These are phyloP conservation scores for Drosophila eohydei DNA, from an alignment of 2,888 invertebrate species.

Conservation along the genomic window DNA sequence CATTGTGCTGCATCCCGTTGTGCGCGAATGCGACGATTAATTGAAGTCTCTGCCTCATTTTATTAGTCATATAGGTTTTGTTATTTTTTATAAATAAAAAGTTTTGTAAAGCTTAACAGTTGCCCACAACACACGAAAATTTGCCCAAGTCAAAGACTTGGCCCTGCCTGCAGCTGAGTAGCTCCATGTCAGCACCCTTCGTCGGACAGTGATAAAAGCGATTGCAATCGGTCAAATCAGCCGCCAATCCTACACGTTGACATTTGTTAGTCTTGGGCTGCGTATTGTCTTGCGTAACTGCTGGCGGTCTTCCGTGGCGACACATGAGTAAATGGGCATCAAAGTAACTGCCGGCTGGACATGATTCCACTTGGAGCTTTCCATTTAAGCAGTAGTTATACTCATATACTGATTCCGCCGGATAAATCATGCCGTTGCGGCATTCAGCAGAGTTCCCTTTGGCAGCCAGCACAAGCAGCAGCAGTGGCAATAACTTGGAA, in stretches of 20 bases:
- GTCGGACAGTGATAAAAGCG: conserved; percentile 78
- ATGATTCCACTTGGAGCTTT: not conserved
- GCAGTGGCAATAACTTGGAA: not conserved
- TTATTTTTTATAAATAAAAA: conserved; percentile 40
- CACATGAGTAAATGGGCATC: conserved; percentile 42
- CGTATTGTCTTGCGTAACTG: not conserved
- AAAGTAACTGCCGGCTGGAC: conserved; percentile 57
- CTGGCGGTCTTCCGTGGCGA: conserved; percentile 22
- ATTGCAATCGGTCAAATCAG: conserved; percentile 74
- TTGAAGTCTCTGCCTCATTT: not conserved
- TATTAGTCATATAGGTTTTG: conserved; percentile 36
- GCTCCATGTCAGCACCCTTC: conserved; percentile 46
- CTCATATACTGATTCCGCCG: not conserved
- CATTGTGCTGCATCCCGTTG: conserved; percentile 87
- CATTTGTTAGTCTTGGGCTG: conserved; percentile 19
- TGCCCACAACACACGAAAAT: conserved; percentile 41
- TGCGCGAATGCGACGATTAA: conserved; percentile 85
- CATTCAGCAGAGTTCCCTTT: conserved; percentile 4
- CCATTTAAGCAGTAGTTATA: conserved; percentile 43
- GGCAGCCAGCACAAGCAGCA: conserved; percentile 1
- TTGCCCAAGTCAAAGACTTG: conserved; percentile 36
- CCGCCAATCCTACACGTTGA: conserved; percentile 61
- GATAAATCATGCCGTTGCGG: conserved; percentile 32
- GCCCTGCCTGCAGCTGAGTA: conserved; percentile 32
- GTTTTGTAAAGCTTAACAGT: conserved; percentile 46